Evolutionary conservation across 2,888 invertebrate species (phyloP).

Genomic region (Caenorhabditis sp.): DNA sequence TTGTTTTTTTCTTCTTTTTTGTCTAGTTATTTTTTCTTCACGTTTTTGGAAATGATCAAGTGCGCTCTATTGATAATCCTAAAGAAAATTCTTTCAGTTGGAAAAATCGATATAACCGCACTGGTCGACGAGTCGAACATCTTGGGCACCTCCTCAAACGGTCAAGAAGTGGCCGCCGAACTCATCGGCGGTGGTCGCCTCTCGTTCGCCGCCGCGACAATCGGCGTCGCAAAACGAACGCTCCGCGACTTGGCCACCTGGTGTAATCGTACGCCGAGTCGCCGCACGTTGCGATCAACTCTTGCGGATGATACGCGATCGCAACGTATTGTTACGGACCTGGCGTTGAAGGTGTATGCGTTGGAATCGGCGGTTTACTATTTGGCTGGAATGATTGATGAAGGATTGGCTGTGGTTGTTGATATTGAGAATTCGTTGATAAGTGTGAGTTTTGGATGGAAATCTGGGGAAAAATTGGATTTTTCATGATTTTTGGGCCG

Average conservation of each 20-base stretch:
- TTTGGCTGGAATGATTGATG: slow-evolving; percentile 65
- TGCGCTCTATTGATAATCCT: too few relatives aligned
- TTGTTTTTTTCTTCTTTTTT: too few relatives aligned
- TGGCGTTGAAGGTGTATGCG: slow-evolving; percentile 54
- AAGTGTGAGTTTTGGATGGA: slow-evolving; percentile 39
- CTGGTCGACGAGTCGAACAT: slow-evolving; percentile 32
- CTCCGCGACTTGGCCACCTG: slow-evolving; percentile 40
- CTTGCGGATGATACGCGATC: slow-evolving; percentile 33
- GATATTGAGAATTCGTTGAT: slow-evolving; percentile 67
- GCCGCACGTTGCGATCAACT: slow-evolving; percentile 14
- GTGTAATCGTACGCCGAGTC: slow-evolving; percentile 45
- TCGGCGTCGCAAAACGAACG: slow-evolving; percentile 45
- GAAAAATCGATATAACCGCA: slow-evolving; percentile 33
- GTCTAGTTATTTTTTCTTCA: too few relatives aligned
- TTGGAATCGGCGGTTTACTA: slow-evolving; percentile 68
- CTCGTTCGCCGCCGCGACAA: slow-evolving; percentile 45
- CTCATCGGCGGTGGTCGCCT: slow-evolving; percentile 39
- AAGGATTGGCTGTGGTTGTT: slow-evolving; percentile 58
- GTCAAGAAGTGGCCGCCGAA: slow-evolving; percentile 38
- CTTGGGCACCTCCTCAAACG: slow-evolving; percentile 34
- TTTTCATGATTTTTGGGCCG: too few relatives aligned
- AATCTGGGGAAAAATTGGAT: background rate
- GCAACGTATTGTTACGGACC: slow-evolving; percentile 44
- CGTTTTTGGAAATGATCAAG: too few relatives aligned
- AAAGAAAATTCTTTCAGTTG: slow-evolving; percentile 39